Conservation (phyloP, 2,113 vertebrate genomes). For the Callithrix jacchus region DNA sequence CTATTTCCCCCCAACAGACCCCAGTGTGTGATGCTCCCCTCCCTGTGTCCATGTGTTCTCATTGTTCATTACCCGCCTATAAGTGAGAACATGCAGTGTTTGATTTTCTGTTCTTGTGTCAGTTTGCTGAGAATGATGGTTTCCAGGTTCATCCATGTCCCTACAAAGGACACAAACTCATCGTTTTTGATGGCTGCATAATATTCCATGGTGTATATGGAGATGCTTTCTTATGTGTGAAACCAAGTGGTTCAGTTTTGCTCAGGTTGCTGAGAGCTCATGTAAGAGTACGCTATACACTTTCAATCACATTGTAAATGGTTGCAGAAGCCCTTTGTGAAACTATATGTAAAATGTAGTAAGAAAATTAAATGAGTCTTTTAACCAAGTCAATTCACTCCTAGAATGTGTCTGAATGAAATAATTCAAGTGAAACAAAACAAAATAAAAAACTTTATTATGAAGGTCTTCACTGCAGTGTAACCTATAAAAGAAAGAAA, state of each 20-base stretch:
- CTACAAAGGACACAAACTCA: too few relatives aligned
- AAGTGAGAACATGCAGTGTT: too few relatives aligned
- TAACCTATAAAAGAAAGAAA: background rate
- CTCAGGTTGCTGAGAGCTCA: background rate
- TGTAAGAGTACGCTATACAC: background rate
- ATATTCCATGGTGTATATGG: too few relatives aligned
- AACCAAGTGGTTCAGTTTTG: background rate
- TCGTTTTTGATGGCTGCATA: too few relatives aligned
- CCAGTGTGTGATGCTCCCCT: too few relatives aligned
- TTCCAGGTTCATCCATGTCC: too few relatives aligned
- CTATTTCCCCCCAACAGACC: too few relatives aligned
- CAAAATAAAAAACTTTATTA: background rate
- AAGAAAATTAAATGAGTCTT: background rate
- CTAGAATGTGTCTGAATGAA: background rate
- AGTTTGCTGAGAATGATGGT: too few relatives aligned
- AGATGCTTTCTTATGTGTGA: background rate
- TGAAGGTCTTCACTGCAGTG: background rate
- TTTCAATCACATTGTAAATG: background rate
- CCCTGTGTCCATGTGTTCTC: too few relatives aligned
- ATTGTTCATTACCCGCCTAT: too few relatives aligned
- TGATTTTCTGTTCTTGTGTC: too few relatives aligned
- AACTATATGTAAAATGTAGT: background rate
- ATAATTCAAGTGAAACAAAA: conserved; percentile 14
- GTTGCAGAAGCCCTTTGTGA: background rate
- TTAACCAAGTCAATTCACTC: background rate